Evolutionary conservation across 2,113 vertebrate genomes (phyloP).

Genomic region (Noturus placidus): DNA sequence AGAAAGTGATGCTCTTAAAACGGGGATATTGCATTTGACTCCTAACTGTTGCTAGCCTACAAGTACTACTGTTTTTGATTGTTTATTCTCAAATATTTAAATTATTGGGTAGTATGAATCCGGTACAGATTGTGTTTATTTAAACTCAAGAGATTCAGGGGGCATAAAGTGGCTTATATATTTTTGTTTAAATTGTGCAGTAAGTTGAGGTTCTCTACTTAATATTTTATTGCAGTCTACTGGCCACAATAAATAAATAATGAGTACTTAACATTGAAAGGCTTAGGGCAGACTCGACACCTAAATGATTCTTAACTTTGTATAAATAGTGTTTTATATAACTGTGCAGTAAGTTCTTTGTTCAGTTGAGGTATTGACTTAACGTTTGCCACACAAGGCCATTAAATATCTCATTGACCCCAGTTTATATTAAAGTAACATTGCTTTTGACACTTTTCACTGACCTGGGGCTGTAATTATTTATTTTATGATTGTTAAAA

Average conservation of each 20-base stretch:
- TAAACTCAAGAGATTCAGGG: not conserved
- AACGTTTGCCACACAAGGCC: constrained; percentile 27
- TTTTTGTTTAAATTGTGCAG: not conserved
- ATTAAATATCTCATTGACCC: constrained; percentile 38
- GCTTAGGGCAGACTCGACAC: not conserved
- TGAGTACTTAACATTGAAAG: not conserved
- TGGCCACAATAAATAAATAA: not conserved
- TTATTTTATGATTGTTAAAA: not conserved
- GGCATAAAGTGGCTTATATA: not conserved
- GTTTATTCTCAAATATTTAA: not conserved
- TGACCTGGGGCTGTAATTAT: constrained; percentile 21
- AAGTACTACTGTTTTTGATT: not conserved
- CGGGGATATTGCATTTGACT: constrained; percentile 47
- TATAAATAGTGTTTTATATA: not conserved
- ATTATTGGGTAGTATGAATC: not conserved
- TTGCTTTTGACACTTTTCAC: constrained; percentile 12
- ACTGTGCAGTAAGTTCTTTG: not conserved
- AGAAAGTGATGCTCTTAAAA: constrained; percentile 54
- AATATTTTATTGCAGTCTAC: not conserved
- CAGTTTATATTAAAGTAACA: not conserved
- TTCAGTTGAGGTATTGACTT: constrained; percentile 32
- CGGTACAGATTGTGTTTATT: not conserved
- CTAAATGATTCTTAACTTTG: not conserved
- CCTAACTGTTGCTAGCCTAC: not conserved
- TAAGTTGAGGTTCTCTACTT: not conserved